phyloP scores from a whole-genome alignment of 1,140 invertebrate genomes.

The Orius insidiosus region DNA sequence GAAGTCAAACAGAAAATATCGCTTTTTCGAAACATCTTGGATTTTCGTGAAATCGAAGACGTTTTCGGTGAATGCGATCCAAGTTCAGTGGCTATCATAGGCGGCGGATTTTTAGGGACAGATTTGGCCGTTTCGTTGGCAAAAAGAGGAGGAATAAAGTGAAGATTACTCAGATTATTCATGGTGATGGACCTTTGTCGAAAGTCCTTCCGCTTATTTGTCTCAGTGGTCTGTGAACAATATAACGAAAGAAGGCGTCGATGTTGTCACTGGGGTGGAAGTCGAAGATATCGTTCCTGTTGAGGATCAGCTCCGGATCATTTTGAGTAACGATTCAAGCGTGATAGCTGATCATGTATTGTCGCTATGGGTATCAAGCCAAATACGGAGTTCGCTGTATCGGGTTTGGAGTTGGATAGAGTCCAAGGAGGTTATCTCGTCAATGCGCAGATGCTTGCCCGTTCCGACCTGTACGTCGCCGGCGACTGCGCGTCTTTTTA shows the following conservation, averaged over 20 bases:
- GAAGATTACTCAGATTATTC: no score
- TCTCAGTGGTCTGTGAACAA: slow-evolving; percentile 60
- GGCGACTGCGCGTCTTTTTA: slow-evolving; percentile 87
- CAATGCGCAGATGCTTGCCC: slow-evolving; percentile 80
- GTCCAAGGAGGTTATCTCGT: slow-evolving; percentile 72
- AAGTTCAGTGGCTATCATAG: slow-evolving; percentile 55
- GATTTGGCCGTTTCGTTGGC: slow-evolving; percentile 72
- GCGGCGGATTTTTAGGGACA: slow-evolving; percentile 82
- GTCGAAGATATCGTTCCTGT: slow-evolving; percentile 33
- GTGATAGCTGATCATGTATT: slow-evolving; percentile 48
- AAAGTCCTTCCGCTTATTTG: slow-evolving; percentile 71
- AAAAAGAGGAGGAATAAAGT: slow-evolving; percentile 27
- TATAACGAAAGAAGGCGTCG: slow-evolving; percentile 51
- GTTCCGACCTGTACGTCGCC: slow-evolving; percentile 76
- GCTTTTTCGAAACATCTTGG: slow-evolving; percentile 43
- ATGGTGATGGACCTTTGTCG: slow-evolving; percentile 33
- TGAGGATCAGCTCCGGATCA: slow-evolving; percentile 23
- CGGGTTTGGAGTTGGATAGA: slow-evolving; percentile 64
- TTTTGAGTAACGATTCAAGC: no score
- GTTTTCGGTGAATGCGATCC: slow-evolving; percentile 27
- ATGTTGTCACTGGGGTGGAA: slow-evolving; percentile 39
- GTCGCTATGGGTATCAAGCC: slow-evolving; percentile 71
- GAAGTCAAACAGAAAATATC: slow-evolving; percentile 37
- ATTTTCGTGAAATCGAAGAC: slow-evolving; percentile 41
- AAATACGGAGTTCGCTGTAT: slow-evolving; percentile 54